Base-by-base conservation (phyloP, 2,113 vertebrate genomes). In the Sinocyclocheilus maitianheensis region DNA sequence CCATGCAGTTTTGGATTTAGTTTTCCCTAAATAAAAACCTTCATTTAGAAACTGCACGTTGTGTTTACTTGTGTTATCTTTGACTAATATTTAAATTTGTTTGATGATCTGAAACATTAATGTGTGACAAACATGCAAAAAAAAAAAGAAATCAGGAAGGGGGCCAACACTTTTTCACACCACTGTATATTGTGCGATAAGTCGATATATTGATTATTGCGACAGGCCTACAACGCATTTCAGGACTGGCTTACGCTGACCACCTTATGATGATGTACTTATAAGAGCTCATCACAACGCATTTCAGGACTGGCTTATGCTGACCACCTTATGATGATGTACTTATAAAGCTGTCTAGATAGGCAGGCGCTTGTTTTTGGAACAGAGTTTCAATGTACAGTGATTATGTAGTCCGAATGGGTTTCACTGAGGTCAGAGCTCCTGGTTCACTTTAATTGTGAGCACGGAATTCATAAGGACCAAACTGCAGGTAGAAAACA, bases 361-460 rank as follows among this genome's bases (percentile, higher is more conserved):
- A 60, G 58, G 30, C 58, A 43, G 58, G 3, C 2, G 13, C 43
- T 78, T 20, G 76, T 60, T 78, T 60, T 22, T 58, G 34, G 26
- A 78, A 37, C 4, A 75, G 11, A 14, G n/a, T 26, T 60, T 60
- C 30, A 40, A 13, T 46, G 13, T 81, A 81, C 34, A 63, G 12
- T 7, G 22, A 63, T 40, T 62, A 40, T 80, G 43, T n/a, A 46
- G 71, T 75, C 22, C 10, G 5, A 43, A 75, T 46, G 71, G 71
- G 34, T 75, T 75, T 75, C 40, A 75, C 40, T n/a, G n/a, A 51
- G 43, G n/a, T 76, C 43, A 76, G 72, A 75, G 24, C n/a, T 51
- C 72, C 3, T 18, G 51, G 8, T 78, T 78, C 30, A 58, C 18
- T 78, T 78, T 76, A 76, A 76, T 76, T 76, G 43, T 76, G 72